Evolutionary conservation across 2,113 vertebrate genomes (phyloP).

Genomic region (Erythrocercus mccallii): DNA sequence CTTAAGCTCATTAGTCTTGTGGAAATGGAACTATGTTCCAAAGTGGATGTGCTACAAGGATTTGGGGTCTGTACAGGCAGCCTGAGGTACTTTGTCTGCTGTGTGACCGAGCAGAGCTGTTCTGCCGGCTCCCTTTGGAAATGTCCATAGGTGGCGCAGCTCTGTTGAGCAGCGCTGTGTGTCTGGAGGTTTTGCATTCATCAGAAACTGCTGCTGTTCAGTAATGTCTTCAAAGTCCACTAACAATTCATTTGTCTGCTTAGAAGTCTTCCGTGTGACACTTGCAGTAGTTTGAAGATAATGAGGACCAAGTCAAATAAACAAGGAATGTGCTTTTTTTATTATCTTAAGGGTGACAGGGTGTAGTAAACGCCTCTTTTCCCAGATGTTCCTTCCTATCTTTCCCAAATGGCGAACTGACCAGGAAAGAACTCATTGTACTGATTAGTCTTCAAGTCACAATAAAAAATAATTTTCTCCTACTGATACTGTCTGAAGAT

Average conservation of each 20-base stretch:
- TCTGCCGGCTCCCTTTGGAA: neutral
- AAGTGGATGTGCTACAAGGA: neutral
- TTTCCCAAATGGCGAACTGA: neutral
- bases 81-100: neutral
- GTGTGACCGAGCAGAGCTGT: neutral
- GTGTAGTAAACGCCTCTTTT: conserved; percentile 14
- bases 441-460: conserved; percentile 52
- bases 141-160: conserved; percentile 37
- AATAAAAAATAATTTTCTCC: conserved; percentile 26
- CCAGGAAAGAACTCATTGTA: conserved; percentile 31
- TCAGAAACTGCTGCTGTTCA: neutral
- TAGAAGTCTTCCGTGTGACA: conserved; percentile 39
- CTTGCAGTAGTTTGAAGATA: conserved; percentile 47
- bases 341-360: conserved; percentile 42
- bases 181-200: neutral
- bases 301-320: conserved; percentile 57
- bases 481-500: neutral
- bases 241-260: conserved; percentile 22
- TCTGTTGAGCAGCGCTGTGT: neutral
- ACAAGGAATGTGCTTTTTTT: conserved; percentile 5
- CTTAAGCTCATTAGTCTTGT: neutral
- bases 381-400: conserved; percentile 35
- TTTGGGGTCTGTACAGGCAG: neutral
- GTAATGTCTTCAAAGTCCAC: conserved; percentile 24
- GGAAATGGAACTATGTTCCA: neutral